Evolutionary conservation across 2,113 vertebrate species (phyloP).

Genomic region (Gopherus flavomarginatus): DNA sequence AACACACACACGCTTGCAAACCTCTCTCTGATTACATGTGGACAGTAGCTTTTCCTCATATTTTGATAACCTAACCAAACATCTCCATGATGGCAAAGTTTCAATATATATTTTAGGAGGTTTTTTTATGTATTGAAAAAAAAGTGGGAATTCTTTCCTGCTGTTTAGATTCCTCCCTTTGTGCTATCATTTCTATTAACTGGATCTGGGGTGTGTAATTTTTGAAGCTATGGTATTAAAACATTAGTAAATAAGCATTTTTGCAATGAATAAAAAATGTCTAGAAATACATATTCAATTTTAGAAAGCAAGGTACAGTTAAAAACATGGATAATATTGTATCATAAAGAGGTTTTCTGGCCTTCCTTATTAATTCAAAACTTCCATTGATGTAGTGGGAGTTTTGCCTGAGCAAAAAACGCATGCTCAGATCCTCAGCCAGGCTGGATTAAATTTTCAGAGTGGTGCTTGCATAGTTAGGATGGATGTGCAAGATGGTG

Average conservation of each 20-base stretch:
- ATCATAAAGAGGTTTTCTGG: neutral
- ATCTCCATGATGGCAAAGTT: slow-evolving; percentile 51
- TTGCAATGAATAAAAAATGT: neutral
- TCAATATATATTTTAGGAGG: slow-evolving; percentile 19
- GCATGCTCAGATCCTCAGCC: neutral
- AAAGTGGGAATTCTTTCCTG: slow-evolving; percentile 38
- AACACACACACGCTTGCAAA: neutral
- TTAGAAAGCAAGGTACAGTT: neutral
- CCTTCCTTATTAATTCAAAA: neutral
- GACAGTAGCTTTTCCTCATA: neutral
- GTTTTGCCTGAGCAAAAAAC: neutral
- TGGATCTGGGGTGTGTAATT: slow-evolving; percentile 1
- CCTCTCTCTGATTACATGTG: neutral
- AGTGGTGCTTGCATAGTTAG: neutral
- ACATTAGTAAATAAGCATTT: slow-evolving; percentile 19
- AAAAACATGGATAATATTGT: neutral
- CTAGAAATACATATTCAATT: neutral
- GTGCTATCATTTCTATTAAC: slow-evolving; percentile 28
- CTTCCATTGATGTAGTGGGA: neutral
- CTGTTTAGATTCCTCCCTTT: slow-evolving; percentile 37
- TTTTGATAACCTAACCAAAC: slow-evolving; percentile 35
- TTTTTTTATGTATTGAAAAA: neutral
- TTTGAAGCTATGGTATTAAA: slow-evolving; percentile 23
- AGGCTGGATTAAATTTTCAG: neutral
- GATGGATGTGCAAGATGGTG: neutral